Base-by-base conservation (phyloP, 2,113 vertebrate genomes). In the Anhinga anhinga region DNA sequence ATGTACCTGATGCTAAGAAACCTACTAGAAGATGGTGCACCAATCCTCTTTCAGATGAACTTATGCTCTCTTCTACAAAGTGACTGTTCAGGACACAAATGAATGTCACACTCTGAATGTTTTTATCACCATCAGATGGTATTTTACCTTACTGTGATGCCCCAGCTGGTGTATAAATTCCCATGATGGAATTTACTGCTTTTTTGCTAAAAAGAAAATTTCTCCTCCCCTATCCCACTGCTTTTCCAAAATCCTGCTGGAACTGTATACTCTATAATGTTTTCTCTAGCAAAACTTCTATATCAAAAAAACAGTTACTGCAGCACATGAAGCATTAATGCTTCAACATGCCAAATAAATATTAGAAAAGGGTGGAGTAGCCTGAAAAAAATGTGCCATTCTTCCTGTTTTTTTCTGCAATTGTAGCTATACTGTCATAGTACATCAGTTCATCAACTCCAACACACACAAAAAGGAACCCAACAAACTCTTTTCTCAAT, bases 281-380 rank as follows among this genome's bases (percentile, higher is more conserved):
- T 89, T 93, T 69, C 53, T 72, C 69, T 29, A 92, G 77, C 52
- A 92, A 95, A 86, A 85, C 21, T 32, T 84, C 55, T 25, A 0
- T 27, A 81, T 78, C 67, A 78, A 74, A 66, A 82, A 81, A 30
- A 52, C 66, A 52, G 50, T 70, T 59, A 45, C 22, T 49, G 59
- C 67, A 59, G 40, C 49, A 61, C 45, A 40, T 2, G 25, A 77
- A 80, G 65, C 77, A 87, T 82, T 87, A 81, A 40, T 36, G 21
- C 32, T 70, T 70, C 71, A 86, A 83, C 18, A 44, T 50, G 73
- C 38, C 93, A 94, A 89, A 86, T 70, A 87, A 81, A 91, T 59
- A 40, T 89, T 36, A 56, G 74, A 84, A 32, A 19, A n/a, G n/a
- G 63, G 69, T 11, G 29, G 70, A 90, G 18, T 11, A 73, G 32